Percentiles rank a stretch among this genome's conserved stretches.
These are phyloP conservation scores for Arctia plantaginis DNA, from an alignment of 2,888 invertebrate species.

Conservation along the genomic window DNA sequence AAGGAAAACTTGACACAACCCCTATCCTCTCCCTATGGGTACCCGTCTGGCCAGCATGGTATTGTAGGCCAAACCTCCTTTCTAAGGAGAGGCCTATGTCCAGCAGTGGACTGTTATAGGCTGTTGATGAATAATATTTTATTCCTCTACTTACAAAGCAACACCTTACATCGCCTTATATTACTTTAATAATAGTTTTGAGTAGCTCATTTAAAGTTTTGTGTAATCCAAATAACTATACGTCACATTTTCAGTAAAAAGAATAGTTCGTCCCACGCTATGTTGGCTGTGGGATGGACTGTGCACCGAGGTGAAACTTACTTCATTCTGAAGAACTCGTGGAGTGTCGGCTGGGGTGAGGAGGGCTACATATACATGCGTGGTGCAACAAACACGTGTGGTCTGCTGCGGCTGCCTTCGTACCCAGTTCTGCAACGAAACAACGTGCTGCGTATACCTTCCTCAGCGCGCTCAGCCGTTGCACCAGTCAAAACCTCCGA, in stretches of 20 bases:
- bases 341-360: slow-evolving; percentile 71
- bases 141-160: neutral
- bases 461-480: slow-evolving; percentile 17
- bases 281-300: slow-evolving; percentile 78
- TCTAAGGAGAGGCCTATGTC: too few relatives aligned
- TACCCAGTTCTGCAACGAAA: slow-evolving; percentile 66
- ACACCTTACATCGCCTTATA: neutral
- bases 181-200: neutral
- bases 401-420: slow-evolving; percentile 68
- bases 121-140: too few relatives aligned
- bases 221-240: too few relatives aligned
- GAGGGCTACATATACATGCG: slow-evolving; percentile 70
- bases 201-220: neutral
- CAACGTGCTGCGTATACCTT: slow-evolving; percentile 51
- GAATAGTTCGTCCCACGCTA: slow-evolving; percentile 68
- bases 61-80: too few relatives aligned
- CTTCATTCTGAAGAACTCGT: slow-evolving; percentile 79
- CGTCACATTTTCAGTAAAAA: slow-evolving; percentile 52
- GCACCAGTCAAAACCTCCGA: neutral
- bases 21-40: too few relatives aligned
- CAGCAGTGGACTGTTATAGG: too few relatives aligned
- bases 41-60: too few relatives aligned
- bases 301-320: slow-evolving; percentile 62
- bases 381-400: slow-evolving; percentile 73
- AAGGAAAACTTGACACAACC: too few relatives aligned